These are phyloP conservation scores for Drosophila prosaltans DNA, from an alignment of 1,140 invertebrate genomes.

Conservation along the genomic window DNA sequence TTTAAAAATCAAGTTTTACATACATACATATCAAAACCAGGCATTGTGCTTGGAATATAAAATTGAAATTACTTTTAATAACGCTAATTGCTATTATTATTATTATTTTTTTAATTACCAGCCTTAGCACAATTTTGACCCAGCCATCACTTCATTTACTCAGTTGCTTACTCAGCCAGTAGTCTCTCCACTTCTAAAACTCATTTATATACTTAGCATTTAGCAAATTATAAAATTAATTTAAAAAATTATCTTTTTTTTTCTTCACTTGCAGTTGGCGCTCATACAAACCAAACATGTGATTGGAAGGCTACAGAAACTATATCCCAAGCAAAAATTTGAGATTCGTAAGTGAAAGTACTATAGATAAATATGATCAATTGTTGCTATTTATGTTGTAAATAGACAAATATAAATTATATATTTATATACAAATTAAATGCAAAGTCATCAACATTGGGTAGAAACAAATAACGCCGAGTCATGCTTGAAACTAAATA, in stretches of 20 bases:
- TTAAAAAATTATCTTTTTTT: constrained; percentile 27
- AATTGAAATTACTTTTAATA: constrained; percentile 48
- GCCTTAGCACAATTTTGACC: constrained; percentile 1
- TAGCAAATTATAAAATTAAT: constrained; percentile 12
- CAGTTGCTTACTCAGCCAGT: background rate
- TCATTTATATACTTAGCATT: constrained; percentile 43
- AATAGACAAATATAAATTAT: too few species aligned
- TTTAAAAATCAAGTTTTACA: constrained; percentile 31
- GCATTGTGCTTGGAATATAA: constrained; percentile 29
- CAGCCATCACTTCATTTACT: background rate
- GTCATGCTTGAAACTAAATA: constrained; percentile 20
- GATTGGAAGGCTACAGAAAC: constrained; percentile 87
- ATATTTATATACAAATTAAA: background rate
- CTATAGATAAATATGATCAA: background rate
- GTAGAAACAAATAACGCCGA: background rate
- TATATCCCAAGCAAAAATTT: constrained; percentile 88
- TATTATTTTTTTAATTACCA: constrained; percentile 24
- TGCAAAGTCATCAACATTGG: background rate
- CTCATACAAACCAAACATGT: constrained; percentile 91
- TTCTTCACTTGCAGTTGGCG: constrained; percentile 84
- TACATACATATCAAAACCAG: constrained; percentile 31
- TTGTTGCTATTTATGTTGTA: too few species aligned
- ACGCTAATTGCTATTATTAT: constrained; percentile 26
- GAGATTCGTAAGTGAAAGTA: constrained; percentile 87
- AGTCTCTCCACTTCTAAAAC: constrained; percentile 8